A percentile compares a stretch with the other conserved stretches of the same genome.
Conservation (phyloP, 2,113 vertebrate genomes). For the Parus major region DNA sequence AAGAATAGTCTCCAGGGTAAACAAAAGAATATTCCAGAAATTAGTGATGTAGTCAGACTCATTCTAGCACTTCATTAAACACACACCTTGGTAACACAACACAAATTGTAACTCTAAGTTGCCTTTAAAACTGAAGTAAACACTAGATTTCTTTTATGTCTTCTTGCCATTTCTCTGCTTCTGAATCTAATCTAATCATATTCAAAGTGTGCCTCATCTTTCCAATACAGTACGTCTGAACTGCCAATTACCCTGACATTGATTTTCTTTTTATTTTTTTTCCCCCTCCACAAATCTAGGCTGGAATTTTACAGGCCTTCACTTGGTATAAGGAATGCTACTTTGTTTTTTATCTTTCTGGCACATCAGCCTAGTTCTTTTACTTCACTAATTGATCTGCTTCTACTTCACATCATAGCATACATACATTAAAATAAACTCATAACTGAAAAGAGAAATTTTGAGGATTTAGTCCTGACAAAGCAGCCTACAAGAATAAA, state of each 20-base stretch:
- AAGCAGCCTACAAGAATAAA: background rate
- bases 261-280: background rate
- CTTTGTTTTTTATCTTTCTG: background rate
- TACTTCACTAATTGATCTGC: background rate
- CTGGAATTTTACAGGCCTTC: background rate
- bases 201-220: background rate
- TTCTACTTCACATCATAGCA: background rate
- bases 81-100: background rate
- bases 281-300: rapidly evolving
- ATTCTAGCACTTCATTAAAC: background rate
- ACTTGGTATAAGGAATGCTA: background rate
- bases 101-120: background rate
- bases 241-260: background rate
- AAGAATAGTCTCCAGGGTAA: background rate
- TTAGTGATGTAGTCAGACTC: background rate
- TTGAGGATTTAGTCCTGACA: background rate
- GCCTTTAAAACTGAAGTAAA: background rate
- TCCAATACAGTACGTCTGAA: background rate
- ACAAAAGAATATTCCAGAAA: background rate
- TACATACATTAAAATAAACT: background rate
- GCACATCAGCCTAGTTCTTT: background rate
- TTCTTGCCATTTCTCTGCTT: background rate
- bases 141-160: background rate
- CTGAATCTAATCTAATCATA: background rate
- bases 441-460: background rate